These are phyloP conservation scores for Crossocerus cetratus DNA, from an alignment of 2,888 invertebrate species.

Conservation along the genomic window DNA sequence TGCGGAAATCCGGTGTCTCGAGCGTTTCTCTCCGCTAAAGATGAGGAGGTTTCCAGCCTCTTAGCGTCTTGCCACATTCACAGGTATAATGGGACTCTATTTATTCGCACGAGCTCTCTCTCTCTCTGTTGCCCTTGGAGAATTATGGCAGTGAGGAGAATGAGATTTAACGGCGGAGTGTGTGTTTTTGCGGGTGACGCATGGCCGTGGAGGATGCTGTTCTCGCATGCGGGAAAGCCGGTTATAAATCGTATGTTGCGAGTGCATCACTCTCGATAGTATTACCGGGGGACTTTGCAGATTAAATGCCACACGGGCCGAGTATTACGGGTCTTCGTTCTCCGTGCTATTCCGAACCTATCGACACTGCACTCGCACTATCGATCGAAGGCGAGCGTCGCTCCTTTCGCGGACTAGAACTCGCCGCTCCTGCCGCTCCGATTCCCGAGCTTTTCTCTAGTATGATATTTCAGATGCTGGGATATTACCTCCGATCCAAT, in stretches of 20 bases:
- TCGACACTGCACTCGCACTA: slow-evolving; percentile 34
- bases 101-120: too few relatives aligned
- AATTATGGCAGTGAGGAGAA: too few relatives aligned
- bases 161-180: too few relatives aligned
- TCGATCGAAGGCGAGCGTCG: slow-evolving; percentile 36
- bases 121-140: too few relatives aligned
- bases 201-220: too few relatives aligned
- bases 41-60: too few relatives aligned
- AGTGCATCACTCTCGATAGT: slow-evolving; percentile 20
- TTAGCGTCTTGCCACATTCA: too few relatives aligned
- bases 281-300: slow-evolving; percentile 29
- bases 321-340: slow-evolving; percentile 41
- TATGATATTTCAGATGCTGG: slow-evolving; percentile 34
- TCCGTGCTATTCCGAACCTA: slow-evolving; percentile 30
- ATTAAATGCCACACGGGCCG: slow-evolving; percentile 32
- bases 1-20: too few relatives aligned
- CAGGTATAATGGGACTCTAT: too few relatives aligned
- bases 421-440: background rate
- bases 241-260: slow-evolving; percentile 21
- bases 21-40: too few relatives aligned
- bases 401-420: background rate
- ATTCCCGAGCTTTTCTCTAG: slow-evolving; percentile 12
- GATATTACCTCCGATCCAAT: too few relatives aligned
- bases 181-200: too few relatives aligned
- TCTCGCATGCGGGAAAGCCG: background rate